phyloP scores from a whole-genome alignment of 2,888 invertebrate genomes.

The Proisotoma minuta region DNA sequence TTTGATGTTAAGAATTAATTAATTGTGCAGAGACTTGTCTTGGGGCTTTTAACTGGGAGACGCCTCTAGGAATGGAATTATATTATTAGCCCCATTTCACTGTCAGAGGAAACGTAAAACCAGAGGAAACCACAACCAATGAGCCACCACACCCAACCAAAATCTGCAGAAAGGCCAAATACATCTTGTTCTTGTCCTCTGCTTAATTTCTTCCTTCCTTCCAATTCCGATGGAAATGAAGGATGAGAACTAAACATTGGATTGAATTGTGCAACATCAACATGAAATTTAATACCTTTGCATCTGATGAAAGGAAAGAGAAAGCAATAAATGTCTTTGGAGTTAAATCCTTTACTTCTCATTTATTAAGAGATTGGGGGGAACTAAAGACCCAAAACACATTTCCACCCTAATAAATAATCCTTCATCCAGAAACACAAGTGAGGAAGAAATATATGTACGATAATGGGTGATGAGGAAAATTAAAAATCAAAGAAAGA shows the following conservation, averaged over 20 bases:
- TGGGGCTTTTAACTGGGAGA: constrained; percentile 15
- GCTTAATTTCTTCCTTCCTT: not conserved
- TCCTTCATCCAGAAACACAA: no score
- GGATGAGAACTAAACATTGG: not conserved
- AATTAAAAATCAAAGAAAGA: no score
- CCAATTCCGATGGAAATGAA: not conserved
- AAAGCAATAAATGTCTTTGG: no score
- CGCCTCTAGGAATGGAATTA: constrained; percentile 32
- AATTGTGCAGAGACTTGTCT: constrained; percentile 20
- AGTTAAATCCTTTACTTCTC: no score
- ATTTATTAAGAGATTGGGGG: no score
- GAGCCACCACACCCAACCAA: no score
- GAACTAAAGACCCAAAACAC: no score
- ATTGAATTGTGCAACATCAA: not conserved
- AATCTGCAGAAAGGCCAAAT: constrained; percentile 3
- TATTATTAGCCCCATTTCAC: constrained; percentile 15
- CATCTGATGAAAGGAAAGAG: no score
- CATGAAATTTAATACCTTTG: constrained; percentile 2
- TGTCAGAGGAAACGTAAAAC: not conserved
- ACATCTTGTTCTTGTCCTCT: not conserved
- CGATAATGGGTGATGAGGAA: no score
- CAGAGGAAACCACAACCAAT: no score
- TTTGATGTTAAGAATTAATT: constrained; percentile 41
- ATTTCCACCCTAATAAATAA: no score
- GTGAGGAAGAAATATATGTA: no score